Percentiles rank a stretch among this genome's conserved stretches.
Evolutionary conservation across 2,113 vertebrate species (phyloP).

Genomic region (Microtus ochrogaster): DNA sequence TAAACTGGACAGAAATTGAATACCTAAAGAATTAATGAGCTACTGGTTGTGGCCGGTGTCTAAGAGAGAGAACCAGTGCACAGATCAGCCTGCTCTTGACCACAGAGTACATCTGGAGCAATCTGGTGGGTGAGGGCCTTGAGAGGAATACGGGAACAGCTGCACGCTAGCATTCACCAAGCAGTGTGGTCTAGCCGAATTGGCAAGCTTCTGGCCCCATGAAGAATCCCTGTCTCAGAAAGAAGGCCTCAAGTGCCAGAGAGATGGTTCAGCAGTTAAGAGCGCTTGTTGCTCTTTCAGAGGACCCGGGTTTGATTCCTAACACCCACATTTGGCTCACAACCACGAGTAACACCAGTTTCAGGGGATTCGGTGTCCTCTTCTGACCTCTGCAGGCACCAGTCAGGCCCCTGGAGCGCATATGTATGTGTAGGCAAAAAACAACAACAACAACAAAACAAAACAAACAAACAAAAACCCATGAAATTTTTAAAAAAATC

Average conservation of each 20-base stretch:
- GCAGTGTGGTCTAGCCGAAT: not conserved
- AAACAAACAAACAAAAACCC: not conserved
- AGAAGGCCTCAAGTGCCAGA: not conserved
- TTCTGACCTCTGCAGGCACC: not conserved
- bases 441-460: not conserved
- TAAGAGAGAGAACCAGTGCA: not conserved
- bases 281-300: no score
- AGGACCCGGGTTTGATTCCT: not conserved
- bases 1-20: not conserved
- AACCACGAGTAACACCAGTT: not conserved
- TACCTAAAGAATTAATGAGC: not conserved
- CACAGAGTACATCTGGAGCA: not conserved
- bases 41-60: not conserved
- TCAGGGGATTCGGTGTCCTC: not conserved
- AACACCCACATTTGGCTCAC: not conserved
- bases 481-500: not conserved
- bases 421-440: not conserved
- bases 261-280: not conserved
- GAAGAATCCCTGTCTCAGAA: not conserved
- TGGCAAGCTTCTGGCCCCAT: not conserved
- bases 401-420: not conserved
- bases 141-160: no score
- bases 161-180: no score
- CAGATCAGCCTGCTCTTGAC: not conserved
- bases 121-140: not conserved